Percentiles rank a stretch among this genome's conserved stretches.
Evolutionary conservation across 2,888 invertebrate species (phyloP).

Genomic region (Tachina fera): DNA sequence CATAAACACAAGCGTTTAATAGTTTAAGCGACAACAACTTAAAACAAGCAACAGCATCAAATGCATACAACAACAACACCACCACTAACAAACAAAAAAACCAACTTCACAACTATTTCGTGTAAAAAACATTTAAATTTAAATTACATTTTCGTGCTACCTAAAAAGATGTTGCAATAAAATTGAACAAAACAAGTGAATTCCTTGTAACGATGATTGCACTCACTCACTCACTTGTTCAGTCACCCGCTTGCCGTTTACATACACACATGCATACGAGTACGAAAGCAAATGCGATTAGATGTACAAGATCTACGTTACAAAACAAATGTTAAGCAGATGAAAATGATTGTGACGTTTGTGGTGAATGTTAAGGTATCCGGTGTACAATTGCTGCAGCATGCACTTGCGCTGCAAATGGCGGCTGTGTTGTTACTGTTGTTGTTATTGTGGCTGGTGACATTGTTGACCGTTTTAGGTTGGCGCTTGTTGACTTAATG

Average conservation of each 20-base stretch:
- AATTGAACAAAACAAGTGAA: slow-evolving; percentile 70
- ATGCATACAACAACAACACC: slow-evolving; percentile 9
- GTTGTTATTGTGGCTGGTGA: slow-evolving; percentile 43
- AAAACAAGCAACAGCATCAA: slow-evolving; percentile 31
- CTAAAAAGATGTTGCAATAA: slow-evolving; percentile 71
- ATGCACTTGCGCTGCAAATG: slow-evolving; percentile 21
- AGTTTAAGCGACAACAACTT: slow-evolving; percentile 39
- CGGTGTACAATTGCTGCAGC: slow-evolving; percentile 30
- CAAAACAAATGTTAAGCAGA: slow-evolving; percentile 51
- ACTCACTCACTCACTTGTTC: slow-evolving; percentile 11
- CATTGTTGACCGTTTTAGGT: slow-evolving; percentile 69
- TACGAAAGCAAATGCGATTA: background rate
- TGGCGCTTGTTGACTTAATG: slow-evolving; percentile 69
- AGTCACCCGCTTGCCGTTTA: slow-evolving; percentile 38
- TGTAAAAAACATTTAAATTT: slow-evolving; percentile 79
- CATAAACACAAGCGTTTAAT: slow-evolving; percentile 41
- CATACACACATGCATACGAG: too few species aligned
- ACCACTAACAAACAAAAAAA: background rate
- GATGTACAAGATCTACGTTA: slow-evolving; percentile 4
- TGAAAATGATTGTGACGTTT: slow-evolving; percentile 60
- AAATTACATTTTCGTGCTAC: slow-evolving; percentile 80
- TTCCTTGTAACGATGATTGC: slow-evolving; percentile 63
- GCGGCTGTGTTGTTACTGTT: slow-evolving; percentile 1
- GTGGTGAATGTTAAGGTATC: slow-evolving; percentile 40
- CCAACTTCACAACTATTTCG: slow-evolving; percentile 72